A percentile compares a stretch with the other conserved stretches of the same genome.
Conservation (phyloP, 2,797 vertebrate species). For the Basileuterus tristriatus region DNA sequence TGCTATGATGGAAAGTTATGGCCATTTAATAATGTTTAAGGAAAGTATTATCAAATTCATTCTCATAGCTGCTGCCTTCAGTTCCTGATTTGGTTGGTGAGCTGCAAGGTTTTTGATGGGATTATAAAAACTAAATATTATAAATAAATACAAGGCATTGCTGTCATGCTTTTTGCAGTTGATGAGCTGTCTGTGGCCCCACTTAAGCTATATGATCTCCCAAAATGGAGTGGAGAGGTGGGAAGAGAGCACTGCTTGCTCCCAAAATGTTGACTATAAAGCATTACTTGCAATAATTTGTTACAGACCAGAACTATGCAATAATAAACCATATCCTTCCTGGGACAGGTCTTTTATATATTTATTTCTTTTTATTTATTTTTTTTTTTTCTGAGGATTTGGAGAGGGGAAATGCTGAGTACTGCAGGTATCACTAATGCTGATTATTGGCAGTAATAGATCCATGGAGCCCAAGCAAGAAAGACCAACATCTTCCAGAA, state of each 20-base stretch:
- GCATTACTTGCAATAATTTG: background rate
- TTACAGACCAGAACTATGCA: background rate
- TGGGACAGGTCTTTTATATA: background rate
- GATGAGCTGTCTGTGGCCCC: accelerated
- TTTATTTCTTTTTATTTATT: background rate
- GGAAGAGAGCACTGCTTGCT: background rate
- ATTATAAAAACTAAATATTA: background rate
- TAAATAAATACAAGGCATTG: background rate
- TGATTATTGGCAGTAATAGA: background rate
- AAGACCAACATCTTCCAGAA: background rate
- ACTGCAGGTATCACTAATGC: background rate
- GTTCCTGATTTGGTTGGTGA: background rate
- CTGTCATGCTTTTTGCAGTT: background rate
- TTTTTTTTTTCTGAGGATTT: background rate
- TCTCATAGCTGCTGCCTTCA: background rate
- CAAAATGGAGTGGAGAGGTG: accelerated
- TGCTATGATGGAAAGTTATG: background rate
- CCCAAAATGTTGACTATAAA: background rate
- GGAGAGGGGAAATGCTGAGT: background rate
- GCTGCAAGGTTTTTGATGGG: background rate
- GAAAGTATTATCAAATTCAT: too few relatives aligned
- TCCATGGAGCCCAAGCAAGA: background rate
- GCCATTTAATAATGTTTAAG: background rate
- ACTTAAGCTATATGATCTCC: background rate
- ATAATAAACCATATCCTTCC: background rate